phyloP scores from a whole-genome alignment of 2,113 vertebrate species.

The Holacanthus passer region DNA sequence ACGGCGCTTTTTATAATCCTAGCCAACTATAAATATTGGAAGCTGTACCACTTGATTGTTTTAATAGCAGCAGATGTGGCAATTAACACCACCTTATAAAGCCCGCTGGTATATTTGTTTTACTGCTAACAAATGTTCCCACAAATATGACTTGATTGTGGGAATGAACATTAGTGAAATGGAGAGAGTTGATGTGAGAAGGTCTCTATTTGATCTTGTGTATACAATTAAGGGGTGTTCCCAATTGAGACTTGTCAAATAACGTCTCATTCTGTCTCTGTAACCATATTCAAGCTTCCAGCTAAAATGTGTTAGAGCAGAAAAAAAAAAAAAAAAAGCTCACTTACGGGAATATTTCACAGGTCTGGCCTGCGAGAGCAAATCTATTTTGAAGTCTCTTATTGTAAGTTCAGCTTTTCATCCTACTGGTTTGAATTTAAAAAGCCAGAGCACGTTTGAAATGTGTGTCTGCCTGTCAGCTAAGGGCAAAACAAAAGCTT shows the following conservation, averaged over 20 bases:
- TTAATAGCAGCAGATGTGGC: conserved; percentile 88
- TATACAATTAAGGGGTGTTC: conserved; percentile 84
- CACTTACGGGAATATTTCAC: conserved; percentile 56
- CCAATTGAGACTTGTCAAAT: conserved; percentile 82
- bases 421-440: conserved; percentile 68
- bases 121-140: conserved; percentile 87
- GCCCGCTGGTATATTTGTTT: conserved; percentile 85
- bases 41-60: conserved; percentile 83
- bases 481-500: conserved; percentile 48
- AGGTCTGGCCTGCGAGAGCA: conserved; percentile 24
- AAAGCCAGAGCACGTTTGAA: conserved; percentile 54
- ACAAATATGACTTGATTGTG: conserved; percentile 86
- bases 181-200: conserved; percentile 77
- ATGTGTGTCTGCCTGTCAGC: conserved; percentile 61
- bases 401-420: conserved; percentile 40
- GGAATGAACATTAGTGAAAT: conserved; percentile 82
- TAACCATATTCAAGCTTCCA: conserved; percentile 61
- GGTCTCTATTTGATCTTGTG: conserved; percentile 76
- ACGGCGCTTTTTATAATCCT: conserved; percentile 79
- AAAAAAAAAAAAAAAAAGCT: conserved; percentile 40
- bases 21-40: conserved; percentile 85
- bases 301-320: conserved; percentile 52
- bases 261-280: conserved; percentile 73
- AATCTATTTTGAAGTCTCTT: conserved; percentile 56
- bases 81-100: conserved; percentile 89